phyloP scores from a whole-genome alignment of 2,797 vertebrate genomes.

The Tinamus major region DNA sequence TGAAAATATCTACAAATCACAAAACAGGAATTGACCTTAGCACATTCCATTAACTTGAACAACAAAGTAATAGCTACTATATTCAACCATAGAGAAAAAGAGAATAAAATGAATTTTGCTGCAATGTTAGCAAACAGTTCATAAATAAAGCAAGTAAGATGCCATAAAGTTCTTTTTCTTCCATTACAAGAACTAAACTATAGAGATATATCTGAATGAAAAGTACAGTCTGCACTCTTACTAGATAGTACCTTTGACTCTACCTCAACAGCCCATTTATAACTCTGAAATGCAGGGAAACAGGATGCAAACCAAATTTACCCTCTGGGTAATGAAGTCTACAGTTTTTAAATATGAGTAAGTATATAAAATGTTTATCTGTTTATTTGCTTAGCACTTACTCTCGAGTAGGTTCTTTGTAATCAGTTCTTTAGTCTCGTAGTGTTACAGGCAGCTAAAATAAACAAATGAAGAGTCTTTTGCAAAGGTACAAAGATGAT shows the following conservation, averaged over 20 bases:
- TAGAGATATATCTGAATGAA: neutral
- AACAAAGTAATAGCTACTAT: neutral
- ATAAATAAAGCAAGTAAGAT: neutral
- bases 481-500: neutral
- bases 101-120: neutral
- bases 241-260: neutral
- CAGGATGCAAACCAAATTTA: neutral
- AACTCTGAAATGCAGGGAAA: neutral
- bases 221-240: neutral
- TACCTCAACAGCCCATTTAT: neutral
- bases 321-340: neutral
- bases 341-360: neutral
- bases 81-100: neutral
- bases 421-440: neutral
- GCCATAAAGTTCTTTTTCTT: accelerated
- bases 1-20: neutral
- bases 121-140: neutral
- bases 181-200: neutral
- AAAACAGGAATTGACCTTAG: neutral
- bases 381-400: neutral
- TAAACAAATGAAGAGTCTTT: neutral
- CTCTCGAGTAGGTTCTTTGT: neutral
- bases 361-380: neutral
- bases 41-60: slow-evolving; percentile 7
- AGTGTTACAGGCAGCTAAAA: neutral